Evolutionary conservation across 1,140 invertebrate genomes (phyloP), one percentile per base, ranked within the genome.

Genomic region (Drosophila bocqueti): DNA sequence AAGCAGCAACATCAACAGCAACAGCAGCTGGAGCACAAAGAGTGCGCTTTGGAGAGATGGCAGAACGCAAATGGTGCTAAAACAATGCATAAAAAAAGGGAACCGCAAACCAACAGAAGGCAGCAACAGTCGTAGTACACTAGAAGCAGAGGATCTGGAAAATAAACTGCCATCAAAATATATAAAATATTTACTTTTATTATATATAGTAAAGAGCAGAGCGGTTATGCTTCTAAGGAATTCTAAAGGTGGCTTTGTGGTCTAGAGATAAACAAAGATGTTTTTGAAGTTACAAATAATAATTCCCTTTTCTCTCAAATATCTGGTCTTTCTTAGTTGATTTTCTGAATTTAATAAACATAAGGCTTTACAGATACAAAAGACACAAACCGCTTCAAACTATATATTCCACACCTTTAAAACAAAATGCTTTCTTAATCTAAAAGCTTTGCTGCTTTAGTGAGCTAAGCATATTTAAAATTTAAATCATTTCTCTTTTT

Each of bases 81-180:
- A 79, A 79, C 76, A 79, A 79, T 79, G 76, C 76, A 58, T 47
- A 71, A 71, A 72, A 66, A 73, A 78, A 65, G 42, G 62, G 59
- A 79, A 60, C 76, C 68, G n/a, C 67, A 79, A 79, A 66, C 61
- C 76, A 47, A 47, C 66, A 60, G 69, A 36, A 68, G 52, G 65
- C 52, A 72, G n/a, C 15, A 42, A 38, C 45, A 72, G 46, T 13
- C 26, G 38, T 42, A 34, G 40, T 49, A 49, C 67, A 71, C 64
- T 68, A 38, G 36, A 46, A 69, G 26, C 18, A 15, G 7, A 16
- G 50, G 34, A 67, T 24, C n/a, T n/a, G 49, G 13, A 15, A 36
- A 7, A 34, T 16, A 34, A 34, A 42, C 18, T 65, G 9, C 1
- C 9, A 10, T 15, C 0, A 21, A 36, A 54, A 54, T 26, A 2